Base-by-base conservation (phyloP, 2,113 vertebrate genomes). In the Procavia capensis region DNA sequence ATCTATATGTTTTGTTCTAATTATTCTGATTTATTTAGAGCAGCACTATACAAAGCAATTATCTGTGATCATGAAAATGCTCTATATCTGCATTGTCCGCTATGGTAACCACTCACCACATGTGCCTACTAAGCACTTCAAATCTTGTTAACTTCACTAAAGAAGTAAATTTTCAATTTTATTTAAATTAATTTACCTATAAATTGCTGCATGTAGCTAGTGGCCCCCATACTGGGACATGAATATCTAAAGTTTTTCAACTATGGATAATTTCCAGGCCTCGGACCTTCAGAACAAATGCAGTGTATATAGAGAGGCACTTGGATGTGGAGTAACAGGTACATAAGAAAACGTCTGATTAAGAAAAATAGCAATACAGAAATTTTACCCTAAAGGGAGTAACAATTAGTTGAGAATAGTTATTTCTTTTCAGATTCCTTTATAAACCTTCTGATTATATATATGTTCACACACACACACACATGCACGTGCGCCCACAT, bases 391-490 rank as follows among this genome's bases (percentile, higher is more conserved):
- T 29, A 9, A 47, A 85, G 36, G 10, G 19, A 94, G 5, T 78
- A 63, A 54, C 64, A 36, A 4, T 25, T 68, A 83, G 6, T 80
- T 29, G 75, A 91, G 36, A 88, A 13, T 41, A 87, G 36, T 63
- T 57, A 72, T 36, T 95, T 59, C 27, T 89, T 94, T 88, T n/a
- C 47, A 72, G 34, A 89, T 24, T 86, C 36, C 43, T 93, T 82
- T 83, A 54, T 54, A 91, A 96, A 68, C 41, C 39, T 66, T 31
- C 31, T 89, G 20, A 50, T 61, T 50, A 17, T 31, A 66, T 2
- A 31, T 9, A 29, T 64, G 1, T 50, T 29, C 29, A 4, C n/a
- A n/a, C n/a, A n/a, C n/a, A n/a, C n/a, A n/a, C n/a, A n/a, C n/a
- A n/a, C n/a, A n/a, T n/a, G n/a, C n/a, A n/a, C n/a, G n/a, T n/a